A percentile compares a stretch with the other conserved stretches of the same genome.
These are phyloP conservation scores for Myotis findleyi DNA, from an alignment of 2,797 vertebrate species.

Conservation along the genomic window DNA sequence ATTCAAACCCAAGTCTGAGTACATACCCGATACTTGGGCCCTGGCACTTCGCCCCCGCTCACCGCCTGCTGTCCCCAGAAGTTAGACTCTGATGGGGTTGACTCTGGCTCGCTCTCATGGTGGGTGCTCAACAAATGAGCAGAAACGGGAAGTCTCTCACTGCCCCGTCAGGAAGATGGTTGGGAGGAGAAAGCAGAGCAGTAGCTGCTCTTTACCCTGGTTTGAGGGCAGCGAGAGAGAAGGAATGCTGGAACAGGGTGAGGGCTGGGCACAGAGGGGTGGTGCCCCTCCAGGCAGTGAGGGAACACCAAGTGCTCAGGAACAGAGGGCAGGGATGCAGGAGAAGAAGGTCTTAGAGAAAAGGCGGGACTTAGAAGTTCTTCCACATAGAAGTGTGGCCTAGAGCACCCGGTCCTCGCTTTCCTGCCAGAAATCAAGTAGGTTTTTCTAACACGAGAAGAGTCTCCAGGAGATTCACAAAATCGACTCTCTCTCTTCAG, in stretches of 20 bases:
- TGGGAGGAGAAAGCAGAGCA: not conserved
- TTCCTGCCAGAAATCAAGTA: not conserved
- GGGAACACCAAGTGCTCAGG: not conserved
- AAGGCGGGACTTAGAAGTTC: not conserved
- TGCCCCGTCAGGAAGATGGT: not conserved
- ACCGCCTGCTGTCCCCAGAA: not conserved
- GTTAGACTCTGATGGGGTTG: not conserved
- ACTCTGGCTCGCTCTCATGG: not conserved
- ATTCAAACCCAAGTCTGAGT: not conserved
- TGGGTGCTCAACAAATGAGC: not conserved
- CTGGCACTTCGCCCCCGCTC: not conserved
- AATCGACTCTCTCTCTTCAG: not conserved
- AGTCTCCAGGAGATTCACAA: not conserved
- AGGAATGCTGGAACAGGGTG: not conserved
- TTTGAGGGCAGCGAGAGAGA: not conserved
- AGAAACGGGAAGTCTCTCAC: not conserved
- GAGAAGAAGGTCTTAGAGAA: not conserved
- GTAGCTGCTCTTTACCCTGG: not conserved
- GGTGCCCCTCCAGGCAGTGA: not conserved
- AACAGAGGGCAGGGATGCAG: not conserved
- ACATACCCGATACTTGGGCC: rapidly evolving
- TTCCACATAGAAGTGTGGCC: not conserved
- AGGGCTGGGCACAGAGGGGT: not conserved
- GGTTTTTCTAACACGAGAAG: not conserved
- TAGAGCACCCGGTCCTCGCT: not conserved